These are phyloP conservation scores for Phoebastria nigripes DNA, from an alignment of 2,797 vertebrate species.

Conservation along the genomic window DNA sequence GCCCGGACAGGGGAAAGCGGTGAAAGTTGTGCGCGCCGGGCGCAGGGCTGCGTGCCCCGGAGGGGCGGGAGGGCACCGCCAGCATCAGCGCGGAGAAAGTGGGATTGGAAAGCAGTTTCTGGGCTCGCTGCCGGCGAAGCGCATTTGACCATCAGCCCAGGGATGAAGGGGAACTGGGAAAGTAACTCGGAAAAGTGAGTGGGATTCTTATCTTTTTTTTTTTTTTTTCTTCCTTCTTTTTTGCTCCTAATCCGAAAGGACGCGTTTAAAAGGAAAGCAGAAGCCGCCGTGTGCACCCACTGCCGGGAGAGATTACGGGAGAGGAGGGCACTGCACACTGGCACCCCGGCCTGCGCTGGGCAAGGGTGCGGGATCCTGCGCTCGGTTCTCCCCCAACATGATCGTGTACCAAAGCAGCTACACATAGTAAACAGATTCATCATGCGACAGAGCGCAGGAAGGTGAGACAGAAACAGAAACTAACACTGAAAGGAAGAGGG, in stretches of 20 bases:
- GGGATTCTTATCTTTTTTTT: neutral
- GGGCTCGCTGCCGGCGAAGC: neutral
- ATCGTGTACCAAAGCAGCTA: neutral
- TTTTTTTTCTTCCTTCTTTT: fast-evolving
- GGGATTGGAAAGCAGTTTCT: neutral
- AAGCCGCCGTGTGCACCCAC: neutral
- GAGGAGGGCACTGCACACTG: neutral
- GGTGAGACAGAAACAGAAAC: constrained; percentile 20
- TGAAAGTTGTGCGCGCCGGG: neutral
- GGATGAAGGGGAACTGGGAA: neutral
- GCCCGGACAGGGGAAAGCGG: neutral
- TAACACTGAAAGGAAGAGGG: neutral
- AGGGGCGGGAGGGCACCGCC: neutral
- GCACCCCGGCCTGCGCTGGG: neutral
- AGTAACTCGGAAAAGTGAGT: constrained; percentile 40
- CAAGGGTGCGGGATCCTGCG: neutral
- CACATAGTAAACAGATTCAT: neutral
- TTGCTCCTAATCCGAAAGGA: neutral
- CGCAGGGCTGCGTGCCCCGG: neutral
- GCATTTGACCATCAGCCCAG: neutral
- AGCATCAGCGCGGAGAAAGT: neutral
- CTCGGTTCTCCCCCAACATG: neutral
- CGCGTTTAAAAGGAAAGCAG: neutral
- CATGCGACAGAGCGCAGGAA: neutral
- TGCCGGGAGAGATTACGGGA: neutral